Evolutionary conservation across 2,113 vertebrate genomes (phyloP), one percentile per base, ranked within the genome.

Genomic region (Pseudorectes ferrugineus): DNA sequence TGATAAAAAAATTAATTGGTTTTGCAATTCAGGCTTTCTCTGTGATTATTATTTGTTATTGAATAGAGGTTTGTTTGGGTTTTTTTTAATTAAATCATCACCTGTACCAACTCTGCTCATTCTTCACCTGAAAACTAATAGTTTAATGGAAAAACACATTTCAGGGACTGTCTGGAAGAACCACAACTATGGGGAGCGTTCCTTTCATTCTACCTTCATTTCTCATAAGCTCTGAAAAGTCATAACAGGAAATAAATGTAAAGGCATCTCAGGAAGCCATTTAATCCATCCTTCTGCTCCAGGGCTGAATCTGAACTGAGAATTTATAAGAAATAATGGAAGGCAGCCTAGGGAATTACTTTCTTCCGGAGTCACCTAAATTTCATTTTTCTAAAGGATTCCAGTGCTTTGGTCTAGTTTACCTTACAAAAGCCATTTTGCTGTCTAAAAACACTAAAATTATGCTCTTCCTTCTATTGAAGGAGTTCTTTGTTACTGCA

Each of bases 221-320:
- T 90, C 82, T 95, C 35, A 65, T 88, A 89, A 93, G 7, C 61
- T 85, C 89, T 85, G 58, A 79, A 90, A 94, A 94, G 35, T 72
- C 78, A 55, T 80, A 82, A 94, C 92, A 96, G 93, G 92, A 96
- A 96, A 97, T 94, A 95, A 92, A 95, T 46, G 67, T 88, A 97
- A 88, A 94, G 61, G 75, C 82, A 93, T 92, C 78, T 93, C 71
- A 94, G 71, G 78, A 96, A 94, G 88, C 76, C 38, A 66, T 92
- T 92, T 96, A 96, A 94, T 94, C 46, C 67, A 66, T 35, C 38
- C 29, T 85, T n/a, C 85, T 94, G 71, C 92, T 94, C 38, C 71
- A 95, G 94, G 93, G 94, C 54, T 93, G 75, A 92, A 93, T 83
- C 54, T 90, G 58, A 94, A 92, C 71, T 24, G 38, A 82, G 67